phyloP scores from a whole-genome alignment of 2,113 vertebrate genomes.

The Sphyrna mokarran region DNA sequence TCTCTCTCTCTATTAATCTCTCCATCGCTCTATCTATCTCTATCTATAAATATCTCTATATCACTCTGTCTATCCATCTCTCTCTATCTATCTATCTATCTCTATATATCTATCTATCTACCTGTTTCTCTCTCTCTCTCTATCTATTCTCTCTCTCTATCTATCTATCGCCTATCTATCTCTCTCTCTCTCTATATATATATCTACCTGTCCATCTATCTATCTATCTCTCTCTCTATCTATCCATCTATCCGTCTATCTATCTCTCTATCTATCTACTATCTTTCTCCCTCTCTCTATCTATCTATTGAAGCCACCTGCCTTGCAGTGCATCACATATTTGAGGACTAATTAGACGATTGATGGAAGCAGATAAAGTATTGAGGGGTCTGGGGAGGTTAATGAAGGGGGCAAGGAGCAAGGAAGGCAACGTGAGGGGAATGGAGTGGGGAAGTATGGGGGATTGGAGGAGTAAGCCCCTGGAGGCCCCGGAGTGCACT shows the following conservation, averaged over 20 bases:
- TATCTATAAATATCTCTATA: background rate
- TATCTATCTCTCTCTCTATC: background rate
- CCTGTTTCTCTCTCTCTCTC: too few relatives aligned
- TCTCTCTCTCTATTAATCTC: background rate
- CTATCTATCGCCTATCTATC: background rate
- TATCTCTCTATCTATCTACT: too few relatives aligned
- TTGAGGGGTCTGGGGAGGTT: background rate
- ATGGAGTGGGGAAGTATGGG: background rate
- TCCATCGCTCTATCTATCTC: background rate
- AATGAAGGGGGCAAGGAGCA: background rate
- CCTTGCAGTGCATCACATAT: background rate
- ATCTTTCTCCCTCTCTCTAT: background rate
- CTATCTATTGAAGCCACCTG: background rate
- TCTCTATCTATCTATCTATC: too few relatives aligned
- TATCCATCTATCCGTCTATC: too few relatives aligned
- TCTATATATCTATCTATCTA: background rate
- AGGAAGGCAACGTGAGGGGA: background rate
- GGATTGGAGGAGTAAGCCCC: background rate
- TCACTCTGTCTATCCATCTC: background rate
- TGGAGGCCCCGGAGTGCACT: background rate
- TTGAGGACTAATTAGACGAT: background rate
- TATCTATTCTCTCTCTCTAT: background rate
- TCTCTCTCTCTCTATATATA: background rate
- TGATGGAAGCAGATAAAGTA: background rate
- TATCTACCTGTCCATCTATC: background rate